Base-by-base conservation (phyloP, 2,888 invertebrate species). In the Frankliniella intonsa region DNA sequence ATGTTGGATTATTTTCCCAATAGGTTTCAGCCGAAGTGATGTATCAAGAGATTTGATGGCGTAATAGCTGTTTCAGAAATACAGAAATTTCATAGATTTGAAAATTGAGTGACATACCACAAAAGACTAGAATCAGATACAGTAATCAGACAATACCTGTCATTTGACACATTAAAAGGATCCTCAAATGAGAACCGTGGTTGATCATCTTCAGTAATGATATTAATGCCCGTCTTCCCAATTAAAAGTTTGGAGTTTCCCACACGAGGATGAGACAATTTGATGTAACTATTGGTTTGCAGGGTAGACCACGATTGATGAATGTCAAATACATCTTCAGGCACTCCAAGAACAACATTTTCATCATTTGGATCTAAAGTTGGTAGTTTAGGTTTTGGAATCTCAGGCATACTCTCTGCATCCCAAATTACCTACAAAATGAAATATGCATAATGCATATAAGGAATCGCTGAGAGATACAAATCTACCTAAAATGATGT, bases 81-180 rank as follows among this genome's bases (percentile, higher is more conserved):
- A 81, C 49, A 25, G 8, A 19, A 81, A 65, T 8, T 80, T 22
- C 79, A 7, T 81, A 83, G 81, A 83, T 79, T 51, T 81, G 17
- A 19, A 38, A n/a, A 50, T 14, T 14, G 11, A 81, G 12, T 51
- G 55, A 81, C 76, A 81, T 81, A 49, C 12, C 17, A 9, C 19
- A 69, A 1, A 49, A 50, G 25, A 19, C n/a, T 50, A n/a, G 3
- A 1, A 80, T 27, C 7, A 27, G 22, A 80, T 1, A n/a, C n/a
- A n/a, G n/a, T n/a, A 27, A 80, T 55, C 12, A 14, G 62, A 17
- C 82, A 80, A 81, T 90, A 98, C 92, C 97, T 96, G 87, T 99
- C 99, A 88, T 99, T 99, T 3, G 98, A 98, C 84, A 99, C 94
- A 87, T 99, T 99, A 89, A 98, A 99, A 0, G 98, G 97, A 91